Base-by-base conservation (phyloP, 2,888 invertebrate species). In the Eupelmus urozonus region DNA sequence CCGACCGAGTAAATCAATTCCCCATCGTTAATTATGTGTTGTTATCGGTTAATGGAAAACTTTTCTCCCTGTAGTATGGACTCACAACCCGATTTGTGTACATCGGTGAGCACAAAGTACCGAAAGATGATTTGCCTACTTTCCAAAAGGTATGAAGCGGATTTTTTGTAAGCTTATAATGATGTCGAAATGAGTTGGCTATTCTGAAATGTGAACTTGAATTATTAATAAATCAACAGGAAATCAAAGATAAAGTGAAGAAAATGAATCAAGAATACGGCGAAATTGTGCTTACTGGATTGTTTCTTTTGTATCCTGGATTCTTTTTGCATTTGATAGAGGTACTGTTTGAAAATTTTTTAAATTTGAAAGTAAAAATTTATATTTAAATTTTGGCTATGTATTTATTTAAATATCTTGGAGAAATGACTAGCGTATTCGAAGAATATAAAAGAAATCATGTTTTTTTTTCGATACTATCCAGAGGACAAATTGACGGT, bases 251-350 rank as follows among this genome's bases (percentile, higher is more conserved):
- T 5, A 79, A 83, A 7, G 77, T 87, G 16, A 69, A 80, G 2
- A 42, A 80, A 40, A 71, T 87, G 18, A 80, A 80, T 11, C 57
- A 51, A 18, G 83, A 87, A 79, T 81, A 84, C 53, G 70, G 49
- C 0, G 80, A 83, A 11, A 57, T 77, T 27, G 27, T 45, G 2
- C 62, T 85, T 16, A 82, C 81, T 18, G 87, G 87, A 34, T 67
- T 87, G 5, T 79, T 88, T n/a, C 76, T 88, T 0, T 63, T 85
- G 4, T 87, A 87, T 78, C 85, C 85, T 0, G 66, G 71, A n/a
- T 81, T 76, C 80, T 87, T 86, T 27, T 13, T 87, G 3, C 86
- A 87, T 62, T 60, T 86, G 27, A 76, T 87, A 25, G 86, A 87
- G 83, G 87, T 86, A 80, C 23, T 51, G 49, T 16, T 55, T 53